Evolutionary conservation across 1,140 invertebrate species (phyloP), one percentile per base, ranked within the genome.

Genomic region (Condylostylus longicornis): DNA sequence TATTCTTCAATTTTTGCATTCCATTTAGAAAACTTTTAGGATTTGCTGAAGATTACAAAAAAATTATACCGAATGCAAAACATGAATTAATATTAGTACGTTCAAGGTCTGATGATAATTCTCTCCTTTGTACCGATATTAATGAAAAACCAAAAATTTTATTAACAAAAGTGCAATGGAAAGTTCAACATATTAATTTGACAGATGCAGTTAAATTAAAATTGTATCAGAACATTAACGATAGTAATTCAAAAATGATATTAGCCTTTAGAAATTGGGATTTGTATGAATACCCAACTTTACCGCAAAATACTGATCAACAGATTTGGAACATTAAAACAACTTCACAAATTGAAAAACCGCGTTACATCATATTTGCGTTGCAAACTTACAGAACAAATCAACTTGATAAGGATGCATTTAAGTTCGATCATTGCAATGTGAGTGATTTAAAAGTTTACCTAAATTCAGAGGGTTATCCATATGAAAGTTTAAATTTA

Each of bases 11-110:
- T 38, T 44, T 55, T 19, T 44, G 43, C 17, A 49, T 67, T 27
- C 62, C 62, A 9, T 37, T 66, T 14, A 52, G 42, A 25, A 42
- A 54, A 28, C 21, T 63, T 1, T 40, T 63, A 2, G 58, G 62
- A 7, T 63, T 66, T 46, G 54, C 54, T 22, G 57, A 66, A 47
- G 62, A 66, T 46, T 66, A 63, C 47, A 43, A 46, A 34, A 54
- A 55, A 48, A 54, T 67, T 22, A 42, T 65, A 13, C 31, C 62
- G 5, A 63, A 65, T 42, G 49, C 48, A 32, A 61, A 61, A 46
- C 61, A 65, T 46, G 60, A 66, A 47, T 36, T 66, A n/a, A 52
- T 66, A 45, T 42, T 66, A 18, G 55, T 51, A 13, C 45, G 59
- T 41, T 30, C 50, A 5, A 54, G 46, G 15, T 49, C 37, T 9